These are phyloP conservation scores for Ectropis crepuscularia DNA, from an alignment of 2,888 invertebrate species.

Conservation along the genomic window DNA sequence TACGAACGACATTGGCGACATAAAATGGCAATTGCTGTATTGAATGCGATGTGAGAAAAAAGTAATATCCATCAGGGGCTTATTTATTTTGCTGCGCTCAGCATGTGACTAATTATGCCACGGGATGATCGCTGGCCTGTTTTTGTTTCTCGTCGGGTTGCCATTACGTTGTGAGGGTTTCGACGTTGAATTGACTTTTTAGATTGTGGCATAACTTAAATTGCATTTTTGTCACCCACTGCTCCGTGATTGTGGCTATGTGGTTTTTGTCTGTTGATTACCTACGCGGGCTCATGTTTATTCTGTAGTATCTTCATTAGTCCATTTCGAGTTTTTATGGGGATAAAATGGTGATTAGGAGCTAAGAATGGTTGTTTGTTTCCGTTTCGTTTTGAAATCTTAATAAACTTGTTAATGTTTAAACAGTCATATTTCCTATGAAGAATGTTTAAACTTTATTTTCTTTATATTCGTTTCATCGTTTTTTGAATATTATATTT, in stretches of 20 bases:
- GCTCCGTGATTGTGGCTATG: constrained; percentile 55
- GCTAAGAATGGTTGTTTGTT: constrained; percentile 54
- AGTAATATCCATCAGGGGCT: constrained; percentile 48
- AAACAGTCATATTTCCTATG: background rate
- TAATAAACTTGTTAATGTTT: constrained; percentile 38
- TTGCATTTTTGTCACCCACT: constrained; percentile 82
- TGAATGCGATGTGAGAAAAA: constrained; percentile 58
- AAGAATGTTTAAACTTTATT: background rate
- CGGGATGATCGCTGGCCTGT: constrained; percentile 64
- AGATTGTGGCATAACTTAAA: constrained; percentile 71
- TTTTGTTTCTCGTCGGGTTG: constrained; percentile 58
- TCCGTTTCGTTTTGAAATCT: constrained; percentile 47
- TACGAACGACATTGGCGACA: constrained; percentile 62
- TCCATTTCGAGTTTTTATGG: constrained; percentile 47
- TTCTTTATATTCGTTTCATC: background rate
- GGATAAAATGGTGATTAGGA: constrained; percentile 42
- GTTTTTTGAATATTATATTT: background rate
- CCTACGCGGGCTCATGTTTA: constrained; percentile 63
- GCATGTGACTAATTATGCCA: constrained; percentile 80
- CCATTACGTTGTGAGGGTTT: constrained; percentile 62
- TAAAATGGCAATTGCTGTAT: constrained; percentile 60
- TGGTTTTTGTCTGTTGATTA: constrained; percentile 67
- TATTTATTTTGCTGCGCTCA: constrained; percentile 58
- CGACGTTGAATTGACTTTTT: constrained; percentile 72
- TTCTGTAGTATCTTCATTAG: constrained; percentile 77